These are phyloP conservation scores for Notolepis coatsorum DNA, from an alignment of 2,797 vertebrate genomes.

Conservation along the genomic window DNA sequence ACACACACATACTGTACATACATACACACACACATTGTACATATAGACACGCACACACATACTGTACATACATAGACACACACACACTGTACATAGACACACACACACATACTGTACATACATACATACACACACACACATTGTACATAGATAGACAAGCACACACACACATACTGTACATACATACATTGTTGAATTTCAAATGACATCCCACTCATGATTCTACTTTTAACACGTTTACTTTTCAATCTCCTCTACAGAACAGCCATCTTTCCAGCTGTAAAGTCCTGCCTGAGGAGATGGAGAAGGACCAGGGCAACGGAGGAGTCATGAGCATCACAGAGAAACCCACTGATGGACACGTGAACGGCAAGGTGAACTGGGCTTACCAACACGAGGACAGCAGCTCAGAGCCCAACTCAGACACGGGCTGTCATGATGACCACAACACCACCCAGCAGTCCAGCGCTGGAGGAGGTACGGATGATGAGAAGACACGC, in stretches of 20 bases:
- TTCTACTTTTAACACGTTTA: too few species aligned
- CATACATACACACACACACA: neutral
- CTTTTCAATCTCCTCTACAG: conserved; percentile 1
- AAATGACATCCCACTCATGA: neutral
- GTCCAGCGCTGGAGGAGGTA: neutral
- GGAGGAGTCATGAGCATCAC: neutral
- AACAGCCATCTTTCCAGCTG: conserved; percentile 1
- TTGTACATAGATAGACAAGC: neutral
- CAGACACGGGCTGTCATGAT: neutral
- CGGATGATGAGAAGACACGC: conserved; percentile 19
- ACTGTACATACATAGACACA: neutral
- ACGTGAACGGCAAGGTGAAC: conserved; percentile 53
- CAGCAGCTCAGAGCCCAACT: conserved; percentile 36
- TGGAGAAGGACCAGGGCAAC: conserved; percentile 10
- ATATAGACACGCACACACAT: too few species aligned
- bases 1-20: neutral
- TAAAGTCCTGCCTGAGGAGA: conserved; percentile 1
- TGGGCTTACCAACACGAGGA: conserved; percentile 59
- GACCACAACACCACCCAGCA: conserved; percentile 20
- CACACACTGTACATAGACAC: neutral
- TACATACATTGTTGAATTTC: neutral
- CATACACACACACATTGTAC: neutral
- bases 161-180: neutral
- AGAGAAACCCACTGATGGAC: conserved; percentile 4
- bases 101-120: too few species aligned